Evolutionary conservation across 2,113 vertebrate species (phyloP).

Genomic region (Cyanoderma ruficeps): DNA sequence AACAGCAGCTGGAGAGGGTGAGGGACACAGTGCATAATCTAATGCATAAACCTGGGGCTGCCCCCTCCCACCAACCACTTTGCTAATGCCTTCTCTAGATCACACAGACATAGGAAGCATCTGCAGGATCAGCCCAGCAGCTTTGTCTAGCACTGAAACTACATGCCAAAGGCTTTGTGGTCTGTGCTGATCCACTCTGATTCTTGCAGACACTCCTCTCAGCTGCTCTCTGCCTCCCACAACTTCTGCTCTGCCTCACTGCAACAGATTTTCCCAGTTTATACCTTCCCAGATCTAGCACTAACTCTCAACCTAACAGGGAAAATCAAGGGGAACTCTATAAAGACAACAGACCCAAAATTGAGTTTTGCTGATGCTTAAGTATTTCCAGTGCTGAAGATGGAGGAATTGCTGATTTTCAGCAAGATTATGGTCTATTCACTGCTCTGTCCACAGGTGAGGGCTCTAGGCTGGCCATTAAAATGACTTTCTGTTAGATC

Average conservation of each 20-base stretch:
- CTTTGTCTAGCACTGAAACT: constrained; percentile 12
- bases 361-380: background rate
- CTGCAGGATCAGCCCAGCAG: background rate
- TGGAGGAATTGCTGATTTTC: background rate
- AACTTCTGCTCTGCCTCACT: constrained; percentile 6
- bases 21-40: background rate
- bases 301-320: background rate
- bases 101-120: background rate
- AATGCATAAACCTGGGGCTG: background rate
- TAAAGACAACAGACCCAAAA: background rate
- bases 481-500: background rate
- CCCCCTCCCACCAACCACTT: background rate
- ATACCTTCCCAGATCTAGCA: background rate
- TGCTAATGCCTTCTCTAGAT: background rate
- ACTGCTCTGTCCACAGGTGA: background rate
- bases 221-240: constrained; percentile 30
- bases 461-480: background rate
- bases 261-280: background rate
- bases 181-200: background rate
- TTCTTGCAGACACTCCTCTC: background rate
- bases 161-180: background rate
- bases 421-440: background rate
- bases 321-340: background rate
- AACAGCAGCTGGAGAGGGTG: background rate
- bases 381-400: background rate